Base-by-base conservation (phyloP, 1,140 invertebrate genomes). In the Drosophila tani region DNA sequence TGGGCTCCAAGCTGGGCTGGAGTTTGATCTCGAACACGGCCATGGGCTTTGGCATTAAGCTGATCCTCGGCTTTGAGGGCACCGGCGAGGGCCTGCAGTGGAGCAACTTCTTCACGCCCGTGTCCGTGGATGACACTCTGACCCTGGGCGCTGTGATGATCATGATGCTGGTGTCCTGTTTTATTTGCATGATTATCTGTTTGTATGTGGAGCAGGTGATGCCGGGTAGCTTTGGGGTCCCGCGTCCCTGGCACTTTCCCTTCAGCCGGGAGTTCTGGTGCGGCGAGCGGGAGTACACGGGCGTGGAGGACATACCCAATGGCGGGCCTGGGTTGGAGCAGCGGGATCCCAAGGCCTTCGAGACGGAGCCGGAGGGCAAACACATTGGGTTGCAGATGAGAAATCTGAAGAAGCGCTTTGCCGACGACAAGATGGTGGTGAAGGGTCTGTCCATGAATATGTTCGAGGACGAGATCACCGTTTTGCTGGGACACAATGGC, bases 401-500 rank as follows among this genome's bases (percentile, higher is more conserved):
- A 27, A 94, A 95, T 51, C 88, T 97, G 5, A 93, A 93, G 19
- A 97, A 97, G 92, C 93, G 94, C 1, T 94, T 93, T n/a, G n/a
- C n/a, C 66, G 94, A 93, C 64, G 90, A 94, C 68, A 95, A 95
- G 90, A 91, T 93, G 45, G 98, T 96, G 1, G 95, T 98, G 1
- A 95, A 96, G 60, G 94, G 95, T 41, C 91, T 96, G 38, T 94
- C 93, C 45, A 79, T 98, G 27, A 96, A 97, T 73, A 96, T 98
- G 84, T 95, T 94, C 49, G 93, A 94, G 74, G 94, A 94, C 45
- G 94, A 95, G 79, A 95, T 95, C 3, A 95, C 95, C 0, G 94
- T 96, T 38, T 92, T 98, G 15, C 92, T 98, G n/a, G 97, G 97
- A 0, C 97, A 96, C 82, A 97, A 95, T 70, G 95, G 95, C 11